These are phyloP conservation scores for Sinhomidia bicolor DNA, from an alignment of 2,888 invertebrate species.

Conservation along the genomic window DNA sequence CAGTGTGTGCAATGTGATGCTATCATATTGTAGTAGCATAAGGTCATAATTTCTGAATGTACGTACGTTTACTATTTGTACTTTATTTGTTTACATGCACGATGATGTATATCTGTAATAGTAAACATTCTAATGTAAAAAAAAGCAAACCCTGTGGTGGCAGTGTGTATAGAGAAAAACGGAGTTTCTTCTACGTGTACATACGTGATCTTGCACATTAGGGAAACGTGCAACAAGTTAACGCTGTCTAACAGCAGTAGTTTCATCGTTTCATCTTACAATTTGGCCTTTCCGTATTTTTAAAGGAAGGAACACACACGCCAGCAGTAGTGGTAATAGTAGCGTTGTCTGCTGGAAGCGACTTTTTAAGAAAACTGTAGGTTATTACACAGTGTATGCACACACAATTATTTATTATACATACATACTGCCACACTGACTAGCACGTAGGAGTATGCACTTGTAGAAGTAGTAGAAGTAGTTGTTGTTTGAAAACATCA, in stretches of 20 bases:
- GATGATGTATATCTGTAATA: neutral
- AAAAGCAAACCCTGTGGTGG: no score
- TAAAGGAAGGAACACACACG: conserved; percentile 45
- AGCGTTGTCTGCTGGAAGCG: conserved; percentile 52
- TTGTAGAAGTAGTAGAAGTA: neutral
- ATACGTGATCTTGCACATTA: neutral
- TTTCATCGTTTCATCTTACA: neutral
- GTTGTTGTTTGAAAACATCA: neutral
- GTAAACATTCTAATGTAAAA: no score
- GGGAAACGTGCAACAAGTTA: conserved; percentile 33
- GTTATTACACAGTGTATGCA: no score
- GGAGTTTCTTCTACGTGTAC: neutral
- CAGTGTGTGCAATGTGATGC: no score
- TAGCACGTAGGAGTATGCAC: no score
- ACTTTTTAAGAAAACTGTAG: no score
- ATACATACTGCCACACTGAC: no score
- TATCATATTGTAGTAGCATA: neutral
- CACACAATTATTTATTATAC: no score
- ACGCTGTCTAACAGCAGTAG: neutral
- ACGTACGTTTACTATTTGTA: neutral
- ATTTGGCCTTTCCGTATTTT: conserved; percentile 12
- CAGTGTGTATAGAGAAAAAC: no score
- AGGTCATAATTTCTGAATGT: neutral
- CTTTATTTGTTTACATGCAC: conserved; percentile 4
- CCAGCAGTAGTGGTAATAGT: no score